These are phyloP conservation scores for Festucalex cinctus DNA, from an alignment of 2,113 vertebrate species.

Conservation along the genomic window DNA sequence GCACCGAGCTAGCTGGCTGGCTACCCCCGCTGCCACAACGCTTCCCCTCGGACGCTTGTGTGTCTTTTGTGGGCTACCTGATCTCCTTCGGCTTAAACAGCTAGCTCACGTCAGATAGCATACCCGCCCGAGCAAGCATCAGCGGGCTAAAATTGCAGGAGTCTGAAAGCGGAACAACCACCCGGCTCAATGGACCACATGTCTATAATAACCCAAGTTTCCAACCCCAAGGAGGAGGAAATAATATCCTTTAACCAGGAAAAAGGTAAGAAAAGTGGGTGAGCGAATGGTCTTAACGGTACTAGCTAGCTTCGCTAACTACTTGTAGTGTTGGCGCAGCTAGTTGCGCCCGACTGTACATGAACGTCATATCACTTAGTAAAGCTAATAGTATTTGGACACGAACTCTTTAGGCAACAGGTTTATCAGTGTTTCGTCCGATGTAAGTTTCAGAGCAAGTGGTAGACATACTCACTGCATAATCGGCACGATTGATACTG, in stretches of 20 bases:
- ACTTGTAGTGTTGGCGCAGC: constrained; percentile 40
- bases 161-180: constrained; percentile 53
- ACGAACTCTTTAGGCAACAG: constrained; percentile 27
- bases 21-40: constrained; percentile 43
- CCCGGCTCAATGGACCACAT: constrained; percentile 95
- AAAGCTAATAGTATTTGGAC: neutral
- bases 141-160: constrained; percentile 39
- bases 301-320: constrained; percentile 32
- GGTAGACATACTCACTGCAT: neutral
- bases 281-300: constrained; percentile 14
- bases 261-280: constrained; percentile 82
- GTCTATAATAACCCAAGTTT: constrained; percentile 98
- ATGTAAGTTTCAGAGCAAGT: neutral
- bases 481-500: neutral
- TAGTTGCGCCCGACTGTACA: constrained; percentile 6
- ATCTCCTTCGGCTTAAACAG: constrained; percentile 35
- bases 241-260: constrained; percentile 84
- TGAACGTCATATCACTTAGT: neutral
- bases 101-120: constrained; percentile 54
- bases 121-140: constrained; percentile 11
- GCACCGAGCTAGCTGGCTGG: constrained; percentile 59
- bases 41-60: constrained; percentile 42
- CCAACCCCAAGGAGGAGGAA: constrained; percentile 98
- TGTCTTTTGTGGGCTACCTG: constrained; percentile 57
- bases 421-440: constrained; percentile 9